Evolutionary conservation across 1,140 invertebrate species (phyloP), one percentile per base, ranked within the genome.

Genomic region (Leptinotarsa texana): DNA sequence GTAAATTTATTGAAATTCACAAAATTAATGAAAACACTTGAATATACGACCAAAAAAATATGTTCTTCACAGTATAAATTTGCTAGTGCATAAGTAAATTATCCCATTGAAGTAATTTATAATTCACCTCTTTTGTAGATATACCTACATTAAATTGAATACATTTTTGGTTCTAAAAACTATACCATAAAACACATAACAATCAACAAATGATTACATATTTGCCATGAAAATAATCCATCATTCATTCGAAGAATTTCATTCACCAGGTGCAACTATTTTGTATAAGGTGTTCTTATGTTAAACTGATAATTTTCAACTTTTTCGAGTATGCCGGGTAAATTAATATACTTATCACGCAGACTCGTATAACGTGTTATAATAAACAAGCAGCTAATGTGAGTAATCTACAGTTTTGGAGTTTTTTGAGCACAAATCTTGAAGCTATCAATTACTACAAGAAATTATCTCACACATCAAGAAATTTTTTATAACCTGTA

Each of bases 261-360:
- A 57, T 18, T 5, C 15, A 57, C 15, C 51, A 57, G 51, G 51
- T 57, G 51, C 51, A 57, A 15, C 51, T 18, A 57, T 18, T 57
- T 15, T 57, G 51, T 57, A n/a, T 18, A 57, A 57, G 3, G 3
- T n/a, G 51, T 57, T 57, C 6, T 57, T 57, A 65, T n/a, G 66
- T 8, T 49, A 42, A 68, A 68, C 66, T 21, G 17, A 68, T 49
- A 49, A 68, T 68, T 68, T 68, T 3, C 15, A 42, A 21, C 27
- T 22, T 68, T 68, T 68, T 68, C 42, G 24, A 47, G 33, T 42
- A 42, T 49, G 21, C 66, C 15, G 21, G 13, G 27, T 49, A 18
- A 71, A 71, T 71, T 27, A 15, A 57, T 62, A 57, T 71, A 71
- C 69, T 71, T 71, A 71, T 71, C 69, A 62, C 69, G 49, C 6